These are phyloP conservation scores for Sebastes taczanowskii DNA, from an alignment of 2,797 vertebrate species.

Conservation along the genomic window DNA sequence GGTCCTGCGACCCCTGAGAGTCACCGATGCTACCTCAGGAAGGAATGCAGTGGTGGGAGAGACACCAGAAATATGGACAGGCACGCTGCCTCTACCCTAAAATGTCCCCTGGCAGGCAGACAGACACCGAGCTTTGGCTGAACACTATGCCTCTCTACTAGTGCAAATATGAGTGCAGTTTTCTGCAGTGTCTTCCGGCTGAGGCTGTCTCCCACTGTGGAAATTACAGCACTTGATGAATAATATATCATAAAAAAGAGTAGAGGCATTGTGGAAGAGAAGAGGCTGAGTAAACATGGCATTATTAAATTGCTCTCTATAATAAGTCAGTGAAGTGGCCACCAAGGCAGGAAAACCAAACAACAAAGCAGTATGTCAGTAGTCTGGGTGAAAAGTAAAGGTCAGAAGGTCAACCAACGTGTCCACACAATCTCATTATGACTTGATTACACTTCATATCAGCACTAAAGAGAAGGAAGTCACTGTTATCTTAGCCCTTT, in stretches of 20 bases:
- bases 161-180: constrained; percentile 2
- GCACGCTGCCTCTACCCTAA: constrained; percentile 10
- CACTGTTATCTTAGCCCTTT: background rate
- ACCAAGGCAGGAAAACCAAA: background rate
- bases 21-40: constrained; percentile 24
- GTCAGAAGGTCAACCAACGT: background rate
- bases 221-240: constrained; percentile 33
- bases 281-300: background rate
- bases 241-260: constrained; percentile 38
- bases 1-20: background rate
- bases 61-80: constrained; percentile 26
- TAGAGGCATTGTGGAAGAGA: background rate
- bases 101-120: background rate
- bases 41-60: constrained; percentile 5
- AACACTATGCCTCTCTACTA: constrained; percentile 13
- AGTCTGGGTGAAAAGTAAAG: background rate
- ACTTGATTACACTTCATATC: background rate
- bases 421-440: background rate
- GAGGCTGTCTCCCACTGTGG: background rate
- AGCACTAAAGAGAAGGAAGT: background rate
- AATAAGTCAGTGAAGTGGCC: background rate
- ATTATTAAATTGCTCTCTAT: constrained; percentile 8
- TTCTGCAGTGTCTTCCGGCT: constrained; percentile 24
- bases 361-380: background rate
- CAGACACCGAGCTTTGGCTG: constrained; percentile 23